Base-by-base conservation (phyloP, 1,140 invertebrate species). In the Chrysomallon squamiferum region DNA sequence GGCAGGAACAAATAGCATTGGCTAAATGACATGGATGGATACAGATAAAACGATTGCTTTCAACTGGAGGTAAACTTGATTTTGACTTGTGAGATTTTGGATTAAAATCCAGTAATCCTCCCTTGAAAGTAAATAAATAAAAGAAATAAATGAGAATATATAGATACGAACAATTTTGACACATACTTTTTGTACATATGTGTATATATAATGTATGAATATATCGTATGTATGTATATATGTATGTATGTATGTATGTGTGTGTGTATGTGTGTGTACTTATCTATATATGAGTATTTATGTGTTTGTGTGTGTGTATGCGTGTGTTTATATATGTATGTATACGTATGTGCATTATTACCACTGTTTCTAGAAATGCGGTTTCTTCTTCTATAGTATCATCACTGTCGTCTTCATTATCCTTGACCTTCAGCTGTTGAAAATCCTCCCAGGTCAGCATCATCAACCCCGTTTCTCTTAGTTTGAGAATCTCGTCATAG, bases 21-120 rank as follows among this genome's bases (percentile, higher is more conserved):
- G 66, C 66, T 18, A 74, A 32, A 7, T 60, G 58, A 32, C 59
- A 22, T 2, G 72, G 72, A 43, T 72, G 54, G 27, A 74, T 50
- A 47, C 69, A 72, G 22, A 74, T 58, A 30, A 58, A 69, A 13
- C 52, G 62, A 25, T 57, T 49, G 9, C 22, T 30, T 0, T 27
- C 54, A 38, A 18, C 33, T 18, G 29, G n/a, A 18, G 52, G 30
- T 15, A 38, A 15, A 30, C 22, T 13, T 15, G 18, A 29, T 9
- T 9, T n/a, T 11, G 33, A 27, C 20, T 25, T 29, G 32, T 43
- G 18, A 25, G 35, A 27, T 5, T 29, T 32, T 30, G 49, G 29
- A n/a, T 32, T 50, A 3, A 49, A 62, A 52, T 62, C 45, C 7
- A 50, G 50, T 15, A 62, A 20, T 11, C 45, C 61, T 18, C 61